Percentiles rank a stretch among this genome's conserved stretches.
phyloP scores from a whole-genome alignment of 2,113 vertebrate genomes.

The Nerophis lumbriciformis region DNA sequence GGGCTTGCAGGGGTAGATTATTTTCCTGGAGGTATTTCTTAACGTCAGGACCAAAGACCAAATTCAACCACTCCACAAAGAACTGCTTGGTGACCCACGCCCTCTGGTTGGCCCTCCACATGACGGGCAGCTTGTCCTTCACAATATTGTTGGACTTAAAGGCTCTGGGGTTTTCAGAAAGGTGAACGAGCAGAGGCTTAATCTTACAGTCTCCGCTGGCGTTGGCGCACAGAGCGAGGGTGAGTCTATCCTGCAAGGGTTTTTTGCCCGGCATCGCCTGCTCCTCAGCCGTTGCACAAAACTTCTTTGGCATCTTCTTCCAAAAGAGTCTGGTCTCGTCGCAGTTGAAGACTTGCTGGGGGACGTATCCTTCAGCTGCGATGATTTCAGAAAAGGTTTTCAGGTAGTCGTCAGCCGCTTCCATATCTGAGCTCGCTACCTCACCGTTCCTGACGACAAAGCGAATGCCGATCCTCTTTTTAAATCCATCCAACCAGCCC shows the following conservation, averaged over 20 bases:
- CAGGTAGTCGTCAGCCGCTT: not conserved
- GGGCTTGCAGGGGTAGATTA: not conserved
- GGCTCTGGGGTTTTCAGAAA: constrained; percentile 3
- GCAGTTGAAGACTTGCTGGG: constrained; percentile 5
- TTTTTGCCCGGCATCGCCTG: not conserved
- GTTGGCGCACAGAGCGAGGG: not conserved
- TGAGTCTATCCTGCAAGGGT: not conserved
- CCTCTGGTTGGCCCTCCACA: constrained; percentile 5
- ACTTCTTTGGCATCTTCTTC: constrained; percentile 5
- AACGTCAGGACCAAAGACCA: constrained; percentile 3
- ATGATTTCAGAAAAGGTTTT: not conserved
- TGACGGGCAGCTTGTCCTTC: constrained; percentile 4
- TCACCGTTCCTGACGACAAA: not conserved
- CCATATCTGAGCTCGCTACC: no score
- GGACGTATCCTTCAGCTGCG: constrained; percentile 2
- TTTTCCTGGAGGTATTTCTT: not conserved
- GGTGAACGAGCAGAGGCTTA: constrained; percentile 1
- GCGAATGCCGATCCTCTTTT: not conserved
- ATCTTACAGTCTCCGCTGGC: constrained; percentile 2
- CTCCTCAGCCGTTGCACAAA: not conserved
- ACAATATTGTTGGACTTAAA: constrained; percentile 1
- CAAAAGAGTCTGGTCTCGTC: constrained; percentile 1
- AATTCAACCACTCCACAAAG: constrained; percentile 3
- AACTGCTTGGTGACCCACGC: constrained; percentile 6
- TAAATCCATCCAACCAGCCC: constrained; percentile 1